Base-by-base conservation (phyloP, 2,113 vertebrate species). In the Rhadina sibilatrix region DNA sequence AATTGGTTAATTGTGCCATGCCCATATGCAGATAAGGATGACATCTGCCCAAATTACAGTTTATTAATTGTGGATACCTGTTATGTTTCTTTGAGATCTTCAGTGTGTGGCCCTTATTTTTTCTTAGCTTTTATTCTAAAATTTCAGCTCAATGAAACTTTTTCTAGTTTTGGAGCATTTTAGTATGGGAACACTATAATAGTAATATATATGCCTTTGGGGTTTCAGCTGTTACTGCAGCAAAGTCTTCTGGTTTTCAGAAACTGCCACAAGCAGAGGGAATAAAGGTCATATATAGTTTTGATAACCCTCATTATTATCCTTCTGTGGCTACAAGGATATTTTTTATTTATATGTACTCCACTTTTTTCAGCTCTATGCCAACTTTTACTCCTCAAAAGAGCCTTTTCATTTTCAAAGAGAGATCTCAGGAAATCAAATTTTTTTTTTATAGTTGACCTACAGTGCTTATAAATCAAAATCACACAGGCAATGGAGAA, bases 391-490 rank as follows among this genome's bases (percentile, higher is more conserved):
- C 49, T 78, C 22, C 61, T 85, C 61, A 93, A 87, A 89, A 49
- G 37, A 83, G 25, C 13, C 22, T 61, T 79, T 93, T 83, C n/a
- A 72, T 90, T 97, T 90, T 94, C 82, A 89, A 89, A 90, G 61
- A 82, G n/a, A 87, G 7, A 87, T 75, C 38, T 87, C 56, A 64
- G 78, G 42, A 93, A 87, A 94, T 71, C 38, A 82, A 53, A 91
- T 30, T 4, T 50, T 82, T 82, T 82, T 92, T 65, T 54, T 47
- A 64, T 83, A 65, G 70, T 37, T 97, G 61, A 91, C 53, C 84
- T 87, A 52, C 19, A 71, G 40, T 64, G 11, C 24, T 76, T 91
- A 49, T 69, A 87, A 93, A 85, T 82, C 81, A 60, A 44, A 52
- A 82, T 71, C 65, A 64, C 40, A 24, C 22, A 68, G 40, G 49